Percentiles rank a stretch among this genome's conserved stretches.
Evolutionary conservation across 2,797 vertebrate species (phyloP).

Genomic region (Sebastes minor): DNA sequence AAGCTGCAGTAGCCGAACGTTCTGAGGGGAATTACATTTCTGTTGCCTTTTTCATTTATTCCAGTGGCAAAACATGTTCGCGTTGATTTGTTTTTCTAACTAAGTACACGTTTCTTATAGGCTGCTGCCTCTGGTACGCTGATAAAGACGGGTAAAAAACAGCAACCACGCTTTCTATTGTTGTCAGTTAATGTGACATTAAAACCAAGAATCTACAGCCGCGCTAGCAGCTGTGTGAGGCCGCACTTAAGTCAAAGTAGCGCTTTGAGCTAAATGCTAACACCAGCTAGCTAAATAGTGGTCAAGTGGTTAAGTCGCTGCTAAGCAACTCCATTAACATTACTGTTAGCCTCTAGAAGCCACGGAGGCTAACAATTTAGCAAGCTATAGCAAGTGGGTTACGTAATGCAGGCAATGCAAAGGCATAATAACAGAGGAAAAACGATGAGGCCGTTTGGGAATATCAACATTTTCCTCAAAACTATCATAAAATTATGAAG

Average conservation of each 20-base stretch:
- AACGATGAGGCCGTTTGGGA: too few relatives aligned
- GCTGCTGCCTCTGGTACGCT: background rate
- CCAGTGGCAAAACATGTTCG: background rate
- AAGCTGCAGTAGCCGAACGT: slow-evolving; percentile 21
- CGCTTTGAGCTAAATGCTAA: background rate
- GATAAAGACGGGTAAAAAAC: background rate
- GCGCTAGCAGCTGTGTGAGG: background rate
- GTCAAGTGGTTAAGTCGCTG: too few relatives aligned
- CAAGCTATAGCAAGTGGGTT: too few relatives aligned
- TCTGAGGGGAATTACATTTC: slow-evolving; percentile 7
- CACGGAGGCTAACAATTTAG: too few relatives aligned
- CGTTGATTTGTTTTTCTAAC: background rate
- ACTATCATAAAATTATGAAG: too few relatives aligned
- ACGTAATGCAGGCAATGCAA: too few relatives aligned
- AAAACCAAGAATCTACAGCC: background rate
- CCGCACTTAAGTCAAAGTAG: background rate
- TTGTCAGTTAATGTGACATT: background rate
- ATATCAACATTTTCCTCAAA: too few relatives aligned
- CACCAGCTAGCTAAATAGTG: background rate
- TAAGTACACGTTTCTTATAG: background rate
- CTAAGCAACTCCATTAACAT: accelerated
- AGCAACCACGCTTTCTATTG: background rate
- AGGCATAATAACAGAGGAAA: too few relatives aligned
- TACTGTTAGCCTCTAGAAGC: accelerated
- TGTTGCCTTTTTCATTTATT: background rate